phyloP scores from a whole-genome alignment of 2,888 invertebrate species.

The Phragmatobia fuliginosa region DNA sequence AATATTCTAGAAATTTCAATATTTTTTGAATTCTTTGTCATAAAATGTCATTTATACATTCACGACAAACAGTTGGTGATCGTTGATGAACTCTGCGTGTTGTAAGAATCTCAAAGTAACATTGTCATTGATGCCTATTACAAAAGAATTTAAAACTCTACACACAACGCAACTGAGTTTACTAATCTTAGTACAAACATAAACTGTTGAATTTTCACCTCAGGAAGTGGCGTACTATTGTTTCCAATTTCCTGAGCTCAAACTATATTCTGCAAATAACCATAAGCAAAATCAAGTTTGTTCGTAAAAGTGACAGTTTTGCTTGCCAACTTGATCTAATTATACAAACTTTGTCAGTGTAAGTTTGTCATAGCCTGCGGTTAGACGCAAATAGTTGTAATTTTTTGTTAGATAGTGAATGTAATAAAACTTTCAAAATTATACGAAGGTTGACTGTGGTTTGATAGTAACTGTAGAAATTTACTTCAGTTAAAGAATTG shows the following conservation, averaged over 20 bases:
- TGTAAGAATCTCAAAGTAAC: constrained; percentile 1
- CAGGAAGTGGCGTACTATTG: constrained; percentile 45
- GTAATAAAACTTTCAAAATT: neutral
- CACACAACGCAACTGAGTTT: constrained; percentile 29
- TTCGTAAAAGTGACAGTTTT: constrained; percentile 30
- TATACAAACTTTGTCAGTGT: constrained; percentile 41
- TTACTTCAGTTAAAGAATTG: neutral
- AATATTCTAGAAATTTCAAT: neutral
- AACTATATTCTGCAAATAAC: constrained; percentile 32
- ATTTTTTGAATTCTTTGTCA: neutral
- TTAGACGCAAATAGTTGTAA: constrained; percentile 31
- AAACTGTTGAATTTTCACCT: constrained; percentile 39
- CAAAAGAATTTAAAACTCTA: neutral
- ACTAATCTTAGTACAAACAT: constrained; percentile 28
- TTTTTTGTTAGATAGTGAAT: neutral
- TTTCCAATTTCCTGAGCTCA: constrained; percentile 39
- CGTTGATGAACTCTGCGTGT: neutral
- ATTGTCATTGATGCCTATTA: constrained; percentile 3
- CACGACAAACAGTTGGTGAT: neutral
- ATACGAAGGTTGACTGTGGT: neutral
- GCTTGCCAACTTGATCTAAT: constrained; percentile 29
- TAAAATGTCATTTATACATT: neutral
- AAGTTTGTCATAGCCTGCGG: constrained; percentile 25
- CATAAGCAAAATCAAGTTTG: constrained; percentile 34
- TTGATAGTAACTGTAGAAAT: neutral